Conservation (phyloP, 1,140 invertebrate genomes). For the Cydia fagiglandana region DNA sequence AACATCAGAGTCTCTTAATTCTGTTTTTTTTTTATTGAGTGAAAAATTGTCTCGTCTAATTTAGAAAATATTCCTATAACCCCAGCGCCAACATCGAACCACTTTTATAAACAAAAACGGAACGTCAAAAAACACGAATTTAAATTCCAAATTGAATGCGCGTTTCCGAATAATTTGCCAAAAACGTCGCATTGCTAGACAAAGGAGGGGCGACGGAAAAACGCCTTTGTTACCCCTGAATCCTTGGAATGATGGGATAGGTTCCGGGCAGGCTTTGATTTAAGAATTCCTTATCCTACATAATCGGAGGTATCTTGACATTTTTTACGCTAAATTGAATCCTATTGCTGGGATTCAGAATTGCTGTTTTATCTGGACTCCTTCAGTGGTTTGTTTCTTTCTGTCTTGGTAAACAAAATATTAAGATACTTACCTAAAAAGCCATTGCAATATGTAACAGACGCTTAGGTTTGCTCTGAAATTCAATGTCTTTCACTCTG, state of each 20-base stretch:
- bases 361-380: background rate
- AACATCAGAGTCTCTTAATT: too few relatives aligned
- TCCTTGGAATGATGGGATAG: constrained; percentile 25
- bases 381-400: background rate
- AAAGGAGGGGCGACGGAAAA: constrained; percentile 20
- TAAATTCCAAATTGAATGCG: constrained; percentile 14
- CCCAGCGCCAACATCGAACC: background rate
- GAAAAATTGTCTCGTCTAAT: too few relatives aligned
- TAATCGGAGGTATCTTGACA: constrained; percentile 2
- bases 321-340: background rate
- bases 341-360: background rate
- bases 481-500: background rate
- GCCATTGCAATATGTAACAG: background rate
- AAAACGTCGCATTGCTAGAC: constrained; percentile 27
- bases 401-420: background rate
- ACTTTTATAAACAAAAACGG: background rate
- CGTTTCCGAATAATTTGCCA: constrained; percentile 27
- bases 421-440: background rate
- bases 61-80: too few relatives aligned
- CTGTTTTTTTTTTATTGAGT: too few relatives aligned
- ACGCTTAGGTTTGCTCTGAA: background rate
- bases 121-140: constrained; percentile 5
- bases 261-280: constrained; percentile 27
- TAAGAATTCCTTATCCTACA: constrained; percentile 24
- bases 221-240: constrained; percentile 31